Evolutionary conservation across 1,140 invertebrate species (phyloP).

Genomic region (Dendrolimus punctatus): DNA sequence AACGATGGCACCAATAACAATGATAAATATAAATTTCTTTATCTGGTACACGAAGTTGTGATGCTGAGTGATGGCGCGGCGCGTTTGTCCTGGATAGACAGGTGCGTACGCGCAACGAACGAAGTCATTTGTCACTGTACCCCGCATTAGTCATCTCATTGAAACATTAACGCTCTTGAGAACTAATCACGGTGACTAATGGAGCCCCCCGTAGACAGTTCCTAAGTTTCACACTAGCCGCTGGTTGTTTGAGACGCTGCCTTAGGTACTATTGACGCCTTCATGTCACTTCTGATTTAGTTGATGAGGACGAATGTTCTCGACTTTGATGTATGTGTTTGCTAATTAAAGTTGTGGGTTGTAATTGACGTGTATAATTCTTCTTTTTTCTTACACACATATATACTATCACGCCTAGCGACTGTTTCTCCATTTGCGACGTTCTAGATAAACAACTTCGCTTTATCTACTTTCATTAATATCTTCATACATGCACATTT

Average conservation of each 20-base stretch:
- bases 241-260: constrained; percentile 30
- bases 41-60: constrained; percentile 44
- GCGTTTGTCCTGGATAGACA: constrained; percentile 48
- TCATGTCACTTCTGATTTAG: constrained; percentile 24
- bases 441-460: no score
- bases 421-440: no score
- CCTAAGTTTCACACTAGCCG: constrained; percentile 50
- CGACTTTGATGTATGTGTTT: no score
- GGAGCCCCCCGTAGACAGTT: constrained; percentile 63
- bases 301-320: constrained; percentile 18
- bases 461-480: no score
- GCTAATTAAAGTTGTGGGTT: no score
- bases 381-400: no score
- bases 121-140: constrained; percentile 65
- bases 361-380: no score
- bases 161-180: constrained; percentile 64
- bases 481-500: no score
- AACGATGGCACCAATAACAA: constrained; percentile 15
- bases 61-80: constrained; percentile 57
- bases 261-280: constrained; percentile 20
- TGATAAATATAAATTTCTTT: constrained; percentile 67
- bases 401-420: no score
- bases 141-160: constrained; percentile 68
- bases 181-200: constrained; percentile 70
- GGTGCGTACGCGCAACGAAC: constrained; percentile 52